Percentiles rank a stretch among this genome's conserved stretches.
Evolutionary conservation across 2,113 vertebrate genomes (phyloP).

Genomic region (Noctilio leporinus): DNA sequence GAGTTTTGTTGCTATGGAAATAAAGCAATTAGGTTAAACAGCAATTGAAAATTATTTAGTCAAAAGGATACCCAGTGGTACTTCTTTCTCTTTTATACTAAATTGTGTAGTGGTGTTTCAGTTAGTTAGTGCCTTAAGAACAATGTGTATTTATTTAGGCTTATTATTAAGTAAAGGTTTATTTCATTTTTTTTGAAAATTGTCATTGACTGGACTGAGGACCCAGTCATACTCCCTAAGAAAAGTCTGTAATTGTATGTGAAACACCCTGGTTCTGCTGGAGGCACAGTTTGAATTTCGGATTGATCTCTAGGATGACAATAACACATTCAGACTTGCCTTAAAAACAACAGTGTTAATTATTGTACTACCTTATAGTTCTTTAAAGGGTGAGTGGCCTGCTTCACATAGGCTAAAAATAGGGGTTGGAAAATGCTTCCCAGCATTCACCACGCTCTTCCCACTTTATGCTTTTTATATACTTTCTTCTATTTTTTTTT

Average conservation of each 20-base stretch:
- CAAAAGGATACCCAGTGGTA: conserved; percentile 20
- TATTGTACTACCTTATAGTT: background rate
- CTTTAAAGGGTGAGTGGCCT: background rate
- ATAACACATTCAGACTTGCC: background rate
- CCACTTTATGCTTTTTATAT: background rate
- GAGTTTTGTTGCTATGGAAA: conserved; percentile 66
- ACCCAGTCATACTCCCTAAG: fast-evolving
- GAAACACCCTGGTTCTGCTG: background rate
- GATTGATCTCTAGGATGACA: background rate
- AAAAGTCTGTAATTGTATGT: background rate
- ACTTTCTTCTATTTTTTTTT: background rate
- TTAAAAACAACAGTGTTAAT: background rate
- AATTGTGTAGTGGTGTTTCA: background rate
- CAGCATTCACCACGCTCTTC: background rate
- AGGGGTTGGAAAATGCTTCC: background rate
- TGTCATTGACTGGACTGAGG: background rate
- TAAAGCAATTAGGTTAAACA: conserved; percentile 55
- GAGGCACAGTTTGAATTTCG: background rate
- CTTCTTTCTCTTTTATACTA: conserved; percentile 19
- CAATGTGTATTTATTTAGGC: background rate
- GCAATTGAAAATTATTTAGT: conserved; percentile 34
- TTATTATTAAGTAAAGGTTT: conserved; percentile 10
- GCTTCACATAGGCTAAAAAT: background rate
- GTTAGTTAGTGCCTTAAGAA: background rate
- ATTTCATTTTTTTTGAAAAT: background rate